Evolutionary conservation across 2,888 invertebrate species (phyloP), one percentile per base, ranked within the genome.

Genomic region (Torymus auratus): DNA sequence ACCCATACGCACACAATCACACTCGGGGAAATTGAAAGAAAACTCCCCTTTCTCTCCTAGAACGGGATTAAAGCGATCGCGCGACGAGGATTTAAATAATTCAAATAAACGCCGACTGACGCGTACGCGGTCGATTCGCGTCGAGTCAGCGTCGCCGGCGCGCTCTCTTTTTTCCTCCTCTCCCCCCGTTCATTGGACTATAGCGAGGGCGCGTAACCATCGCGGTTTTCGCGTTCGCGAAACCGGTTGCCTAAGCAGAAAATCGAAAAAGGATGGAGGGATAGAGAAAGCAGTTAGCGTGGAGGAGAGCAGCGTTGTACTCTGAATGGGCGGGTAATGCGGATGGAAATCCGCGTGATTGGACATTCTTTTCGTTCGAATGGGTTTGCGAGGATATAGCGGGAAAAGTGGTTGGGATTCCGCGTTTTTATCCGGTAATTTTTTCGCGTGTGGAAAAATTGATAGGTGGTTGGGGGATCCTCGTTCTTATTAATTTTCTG

Each of bases 21-120:
- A 3, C 28, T 28, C 28, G 28, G 28, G 3, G 28, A 28, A 28
- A 28, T 28, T 28, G 28, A 28, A 28, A 28, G 28, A 28, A 28
- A 28, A 28, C 28, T 28, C 28, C 28, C 3, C 28, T 7, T 7
- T 3, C 23, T 15, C 13, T 15, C 10, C 52, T 28, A 28, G 71
- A 76, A 77, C 74, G 52, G 65, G 70, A 81, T 78, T 81, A 78
- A 81, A 78, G 73, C 53, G 73, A 78, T 74, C 74, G 70, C 74
- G 53, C 14, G 77, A 58, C 28, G 23, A 28, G 78, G 78, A 78
- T 82, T 82, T 82, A 75, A 82, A 82, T 82, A 82, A 82, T 82
- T 82, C 78, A 78, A 78, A 82, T 75, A 78, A 82, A 82, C 67
- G 74, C 67, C 81, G 60, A 23, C 61, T 67, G 62, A 70, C 64